These are phyloP conservation scores for Chanos chanos DNA, from an alignment of 2,797 vertebrate genomes.

Conservation along the genomic window DNA sequence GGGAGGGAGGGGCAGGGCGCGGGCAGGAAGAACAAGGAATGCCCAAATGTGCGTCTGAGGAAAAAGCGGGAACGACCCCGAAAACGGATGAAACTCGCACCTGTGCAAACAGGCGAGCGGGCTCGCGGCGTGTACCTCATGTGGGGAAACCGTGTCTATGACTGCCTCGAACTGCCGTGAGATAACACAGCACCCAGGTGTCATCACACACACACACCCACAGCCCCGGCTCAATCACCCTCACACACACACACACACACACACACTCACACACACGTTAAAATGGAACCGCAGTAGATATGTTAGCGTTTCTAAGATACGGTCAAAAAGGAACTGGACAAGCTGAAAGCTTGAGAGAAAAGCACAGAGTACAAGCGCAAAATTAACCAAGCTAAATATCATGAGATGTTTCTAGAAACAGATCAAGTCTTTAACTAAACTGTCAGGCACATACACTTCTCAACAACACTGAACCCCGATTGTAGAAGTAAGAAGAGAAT, in stretches of 20 bases:
- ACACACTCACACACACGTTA: slow-evolving; percentile 26
- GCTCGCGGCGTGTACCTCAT: slow-evolving; percentile 43
- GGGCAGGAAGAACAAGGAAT: slow-evolving; percentile 37
- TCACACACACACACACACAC: slow-evolving; percentile 3
- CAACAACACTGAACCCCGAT: too few relatives aligned
- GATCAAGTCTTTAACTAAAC: too few relatives aligned
- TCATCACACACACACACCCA: slow-evolving; percentile 30
- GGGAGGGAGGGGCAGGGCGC: slow-evolving; percentile 41
- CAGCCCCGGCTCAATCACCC: neutral
- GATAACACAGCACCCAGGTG: slow-evolving; percentile 61
- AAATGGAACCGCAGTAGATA: slow-evolving; percentile 27
- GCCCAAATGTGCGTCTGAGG: slow-evolving; percentile 31
- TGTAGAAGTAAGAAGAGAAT: too few relatives aligned
- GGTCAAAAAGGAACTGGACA: slow-evolving; percentile 3
- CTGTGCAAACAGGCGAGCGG: slow-evolving; percentile 54
- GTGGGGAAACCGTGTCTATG: slow-evolving; percentile 46
- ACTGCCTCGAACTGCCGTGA: slow-evolving; percentile 47
- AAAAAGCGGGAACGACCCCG: slow-evolving; percentile 8
- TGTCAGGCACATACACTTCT: too few relatives aligned
- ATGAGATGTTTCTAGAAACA: slow-evolving; percentile 16
- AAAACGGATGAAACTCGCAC: slow-evolving; percentile 42
- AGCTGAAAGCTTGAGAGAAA: slow-evolving; percentile 19
- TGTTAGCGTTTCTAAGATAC: slow-evolving; percentile 38
- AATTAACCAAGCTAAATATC: too few relatives aligned
- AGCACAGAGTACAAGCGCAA: too few relatives aligned